These are phyloP conservation scores for Galerucella calmariensis DNA, from an alignment of 2,888 invertebrate genomes.

Conservation along the genomic window DNA sequence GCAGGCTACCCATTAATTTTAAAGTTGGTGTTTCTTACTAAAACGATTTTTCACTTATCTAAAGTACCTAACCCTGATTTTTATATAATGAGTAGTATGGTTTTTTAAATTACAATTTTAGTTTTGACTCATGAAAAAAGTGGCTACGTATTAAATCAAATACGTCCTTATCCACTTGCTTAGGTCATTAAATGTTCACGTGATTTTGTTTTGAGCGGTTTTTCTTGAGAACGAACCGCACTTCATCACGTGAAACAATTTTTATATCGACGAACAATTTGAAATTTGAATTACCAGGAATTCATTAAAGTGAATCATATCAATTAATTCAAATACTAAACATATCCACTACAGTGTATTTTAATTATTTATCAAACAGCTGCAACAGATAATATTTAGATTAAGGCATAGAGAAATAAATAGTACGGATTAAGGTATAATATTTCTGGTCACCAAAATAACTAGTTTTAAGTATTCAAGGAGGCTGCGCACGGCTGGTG, in stretches of 20 bases:
- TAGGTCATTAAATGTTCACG: too few relatives aligned
- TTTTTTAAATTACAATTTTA: neutral
- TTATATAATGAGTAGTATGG: neutral
- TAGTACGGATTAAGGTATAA: too few relatives aligned
- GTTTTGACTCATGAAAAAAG: neutral
- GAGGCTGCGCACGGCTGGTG: too few relatives aligned
- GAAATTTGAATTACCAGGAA: neutral
- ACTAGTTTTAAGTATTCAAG: too few relatives aligned
- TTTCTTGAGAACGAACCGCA: neutral
- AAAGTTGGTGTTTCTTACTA: neutral
- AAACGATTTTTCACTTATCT: conserved; percentile 8
- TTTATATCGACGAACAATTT: neutral
- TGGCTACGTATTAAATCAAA: neutral
- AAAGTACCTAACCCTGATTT: neutral
- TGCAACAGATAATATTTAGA: neutral
- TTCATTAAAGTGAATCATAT: neutral
- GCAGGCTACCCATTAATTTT: neutral
- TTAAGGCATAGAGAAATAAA: too few relatives aligned
- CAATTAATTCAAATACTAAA: neutral
- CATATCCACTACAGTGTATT: neutral
- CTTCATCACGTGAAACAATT: conserved; percentile 1
- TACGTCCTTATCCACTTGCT: neutral
- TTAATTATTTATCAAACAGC: neutral
- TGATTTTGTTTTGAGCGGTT: too few relatives aligned
- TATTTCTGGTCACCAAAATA: too few relatives aligned